A percentile compares a stretch with the other conserved stretches of the same genome.
phyloP scores from a whole-genome alignment of 2,113 vertebrate genomes.

The Ellobius talpinus region DNA sequence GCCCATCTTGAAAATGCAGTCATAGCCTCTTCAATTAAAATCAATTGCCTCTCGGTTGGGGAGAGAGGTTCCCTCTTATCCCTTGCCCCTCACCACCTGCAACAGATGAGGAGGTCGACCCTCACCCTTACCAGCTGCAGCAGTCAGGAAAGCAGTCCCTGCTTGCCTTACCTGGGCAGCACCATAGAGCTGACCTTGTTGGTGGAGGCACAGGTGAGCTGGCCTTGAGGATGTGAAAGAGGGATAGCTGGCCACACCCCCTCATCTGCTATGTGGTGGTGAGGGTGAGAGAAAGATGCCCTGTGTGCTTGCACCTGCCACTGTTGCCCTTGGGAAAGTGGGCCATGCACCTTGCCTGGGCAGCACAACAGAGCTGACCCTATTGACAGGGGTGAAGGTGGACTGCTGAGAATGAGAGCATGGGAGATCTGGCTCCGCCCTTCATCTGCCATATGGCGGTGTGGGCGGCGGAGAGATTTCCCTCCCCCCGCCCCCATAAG shows the following conservation, averaged over 20 bases:
- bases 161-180: neutral
- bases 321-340: neutral
- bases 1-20: neutral
- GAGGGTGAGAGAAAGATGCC: neutral
- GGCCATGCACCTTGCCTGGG: neutral
- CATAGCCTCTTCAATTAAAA: neutral
- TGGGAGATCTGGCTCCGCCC: neutral
- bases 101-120: neutral
- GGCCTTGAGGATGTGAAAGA: neutral
- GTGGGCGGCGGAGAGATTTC: neutral
- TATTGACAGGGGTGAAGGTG: neutral
- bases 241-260: neutral
- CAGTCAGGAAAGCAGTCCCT: neutral
- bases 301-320: neutral
- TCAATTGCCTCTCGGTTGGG: neutral
- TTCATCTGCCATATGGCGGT: neutral
- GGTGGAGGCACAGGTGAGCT: neutral
- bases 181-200: neutral
- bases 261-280: neutral
- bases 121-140: neutral
- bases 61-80: neutral
- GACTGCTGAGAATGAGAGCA: neutral
- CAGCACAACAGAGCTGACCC: neutral
- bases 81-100: neutral
- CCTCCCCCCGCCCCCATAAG: rapidly evolving